A percentile compares a stretch with the other conserved stretches of the same genome.
Conservation (phyloP, 2,888 invertebrate species). For the Epistrophella euchroma region DNA sequence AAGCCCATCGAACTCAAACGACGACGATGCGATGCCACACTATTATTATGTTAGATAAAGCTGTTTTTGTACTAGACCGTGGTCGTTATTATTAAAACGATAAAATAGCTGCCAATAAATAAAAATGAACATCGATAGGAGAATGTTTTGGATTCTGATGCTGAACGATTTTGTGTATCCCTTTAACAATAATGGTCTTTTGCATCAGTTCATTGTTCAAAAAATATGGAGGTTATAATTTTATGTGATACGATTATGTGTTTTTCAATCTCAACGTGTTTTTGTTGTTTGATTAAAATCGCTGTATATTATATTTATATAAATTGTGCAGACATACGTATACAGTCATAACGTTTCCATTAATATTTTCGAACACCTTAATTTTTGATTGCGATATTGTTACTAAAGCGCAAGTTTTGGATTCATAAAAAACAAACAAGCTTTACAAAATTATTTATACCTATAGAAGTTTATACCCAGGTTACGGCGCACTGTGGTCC, state of each 20-base stretch:
- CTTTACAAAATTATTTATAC: too few relatives aligned
- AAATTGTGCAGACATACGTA: too few relatives aligned
- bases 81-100: neutral
- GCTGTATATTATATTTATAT: too few relatives aligned
- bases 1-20: neutral
- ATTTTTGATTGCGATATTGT: too few relatives aligned
- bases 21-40: neutral
- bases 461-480: too few relatives aligned
- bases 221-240: neutral
- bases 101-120: neutral
- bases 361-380: too few relatives aligned
- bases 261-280: neutral
- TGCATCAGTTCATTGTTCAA: neutral
- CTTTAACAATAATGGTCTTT: neutral
- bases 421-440: too few relatives aligned
- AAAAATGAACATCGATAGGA: neutral
- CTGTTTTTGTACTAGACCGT: neutral
- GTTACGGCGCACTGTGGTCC: too few relatives aligned
- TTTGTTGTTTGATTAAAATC: neutral
- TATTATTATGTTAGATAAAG: neutral
- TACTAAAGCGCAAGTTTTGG: too few relatives aligned
- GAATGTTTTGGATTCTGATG: neutral
- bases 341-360: too few relatives aligned
- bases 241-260: neutral
- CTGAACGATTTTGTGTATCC: neutral